Evolutionary conservation across 2,113 vertebrate genomes (phyloP), one percentile per base, ranked within the genome.

Genomic region (Mastomys natalensis): DNA sequence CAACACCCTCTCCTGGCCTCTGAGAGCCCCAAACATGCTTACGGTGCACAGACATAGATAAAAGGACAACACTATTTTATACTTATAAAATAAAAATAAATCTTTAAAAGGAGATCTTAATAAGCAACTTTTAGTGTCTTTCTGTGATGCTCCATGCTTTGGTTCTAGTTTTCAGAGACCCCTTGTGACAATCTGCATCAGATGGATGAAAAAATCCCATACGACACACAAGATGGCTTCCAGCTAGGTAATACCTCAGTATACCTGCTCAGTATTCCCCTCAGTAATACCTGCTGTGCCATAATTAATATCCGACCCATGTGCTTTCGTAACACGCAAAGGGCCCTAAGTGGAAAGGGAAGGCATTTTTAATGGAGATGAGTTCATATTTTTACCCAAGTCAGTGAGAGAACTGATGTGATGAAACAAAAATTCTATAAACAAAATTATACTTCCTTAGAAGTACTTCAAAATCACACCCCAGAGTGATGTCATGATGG

Each of bases 241-340:
- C 0, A 43, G 13, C 51, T 0, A 0, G 21, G 60, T 0, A 3
- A 68, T n/a, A n/a, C n/a, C n/a, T n/a, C n/a, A n/a, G n/a, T n/a
- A n/a, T n/a, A n/a, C n/a, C n/a, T n/a, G n/a, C n/a, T n/a, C 7
- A 22, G 66, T 17, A n/a, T 4, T 53, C 64, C 58, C 15, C 53
- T 12, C 6, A 73, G 86, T 77, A n/a, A 48, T 11, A 1, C 43
- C 64, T 11, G 0, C 12, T 37, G 19, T 7, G 62, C 37, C 1
- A 3, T 31, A 29, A 68, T 64, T 68, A 87, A 55, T 58, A 84
- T 68, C 66, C 81, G 24, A 80, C 37, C 24, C 60, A 0, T 2
- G 43, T 2, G 19, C 89, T 9, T 11, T 77, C 77, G 43, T 22
- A 31, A 48, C 86, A 62, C 0, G 0, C 24, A 13, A 85, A 64